phyloP scores from a whole-genome alignment of 2,797 vertebrate species.

The Thunnus albacares region DNA sequence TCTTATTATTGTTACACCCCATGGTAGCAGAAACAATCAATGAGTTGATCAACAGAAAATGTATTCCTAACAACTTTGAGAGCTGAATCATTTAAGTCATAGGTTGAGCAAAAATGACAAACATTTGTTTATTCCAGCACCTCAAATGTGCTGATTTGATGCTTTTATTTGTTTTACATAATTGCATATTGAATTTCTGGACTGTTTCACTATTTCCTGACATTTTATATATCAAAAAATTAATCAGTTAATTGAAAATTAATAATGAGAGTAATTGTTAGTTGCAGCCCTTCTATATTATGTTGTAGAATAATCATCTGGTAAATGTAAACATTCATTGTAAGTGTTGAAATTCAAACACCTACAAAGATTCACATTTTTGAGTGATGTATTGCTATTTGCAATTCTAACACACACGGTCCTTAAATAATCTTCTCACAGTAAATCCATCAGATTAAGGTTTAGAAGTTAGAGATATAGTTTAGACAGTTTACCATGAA shows the following conservation, averaged over 20 bases:
- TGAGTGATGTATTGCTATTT: background rate
- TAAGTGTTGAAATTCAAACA: background rate
- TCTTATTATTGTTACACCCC: no score
- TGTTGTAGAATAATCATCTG: background rate
- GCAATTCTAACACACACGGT: background rate
- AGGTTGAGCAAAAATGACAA: background rate
- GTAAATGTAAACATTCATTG: background rate
- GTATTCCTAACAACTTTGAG: no score
- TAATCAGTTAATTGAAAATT: background rate
- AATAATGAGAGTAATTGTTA: background rate
- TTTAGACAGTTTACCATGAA: slow-evolving; percentile 9
- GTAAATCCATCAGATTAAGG: background rate
- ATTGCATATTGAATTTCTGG: background rate
- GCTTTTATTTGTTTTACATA: background rate
- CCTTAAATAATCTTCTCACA: slow-evolving; percentile 5
- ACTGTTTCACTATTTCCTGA: background rate
- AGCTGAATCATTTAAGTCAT: no score
- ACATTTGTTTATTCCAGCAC: background rate
- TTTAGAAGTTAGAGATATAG: background rate
- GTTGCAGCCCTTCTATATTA: background rate
- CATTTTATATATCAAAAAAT: background rate
- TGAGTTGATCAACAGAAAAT: no score
- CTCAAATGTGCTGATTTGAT: background rate
- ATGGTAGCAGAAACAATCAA: no score
- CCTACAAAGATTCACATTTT: no score